These are phyloP conservation scores for Allygus modestus DNA, from an alignment of 2,888 invertebrate species.

Conservation along the genomic window DNA sequence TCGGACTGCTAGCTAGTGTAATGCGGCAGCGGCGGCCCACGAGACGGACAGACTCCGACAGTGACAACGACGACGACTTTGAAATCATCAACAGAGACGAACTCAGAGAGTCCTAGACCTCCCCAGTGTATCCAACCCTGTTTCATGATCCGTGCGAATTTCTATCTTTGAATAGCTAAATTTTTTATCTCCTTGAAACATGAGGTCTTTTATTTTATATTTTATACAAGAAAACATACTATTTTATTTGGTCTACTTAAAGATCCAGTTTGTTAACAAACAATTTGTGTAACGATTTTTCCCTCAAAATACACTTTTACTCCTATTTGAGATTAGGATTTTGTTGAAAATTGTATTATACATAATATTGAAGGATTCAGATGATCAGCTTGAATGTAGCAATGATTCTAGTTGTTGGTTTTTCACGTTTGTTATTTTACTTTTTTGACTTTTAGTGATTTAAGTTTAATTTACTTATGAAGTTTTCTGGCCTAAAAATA, in stretches of 20 bases:
- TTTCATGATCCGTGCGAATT: neutral
- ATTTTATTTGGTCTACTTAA: neutral
- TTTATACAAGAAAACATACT: neutral
- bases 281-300: no score
- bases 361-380: no score
- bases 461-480: no score
- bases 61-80: constrained; percentile 49
- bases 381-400: no score
- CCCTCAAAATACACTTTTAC: no score
- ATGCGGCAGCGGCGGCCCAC: constrained; percentile 21
- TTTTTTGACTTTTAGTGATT: no score
- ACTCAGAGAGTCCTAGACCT: neutral
- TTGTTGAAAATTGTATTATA: no score
- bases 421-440: no score
- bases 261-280: neutral
- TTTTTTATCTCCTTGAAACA: constrained; percentile 1
- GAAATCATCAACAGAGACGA: constrained; percentile 61
- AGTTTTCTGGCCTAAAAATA: no score
- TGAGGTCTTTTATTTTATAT: constrained; percentile 8
- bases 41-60: constrained; percentile 44
- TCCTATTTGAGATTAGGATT: no score
- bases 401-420: no score
- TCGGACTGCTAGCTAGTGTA: constrained; percentile 49
- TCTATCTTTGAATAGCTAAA: neutral
- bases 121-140: neutral